These are phyloP conservation scores for Eilema sororculum DNA, from an alignment of 2,888 invertebrate genomes.

Conservation along the genomic window DNA sequence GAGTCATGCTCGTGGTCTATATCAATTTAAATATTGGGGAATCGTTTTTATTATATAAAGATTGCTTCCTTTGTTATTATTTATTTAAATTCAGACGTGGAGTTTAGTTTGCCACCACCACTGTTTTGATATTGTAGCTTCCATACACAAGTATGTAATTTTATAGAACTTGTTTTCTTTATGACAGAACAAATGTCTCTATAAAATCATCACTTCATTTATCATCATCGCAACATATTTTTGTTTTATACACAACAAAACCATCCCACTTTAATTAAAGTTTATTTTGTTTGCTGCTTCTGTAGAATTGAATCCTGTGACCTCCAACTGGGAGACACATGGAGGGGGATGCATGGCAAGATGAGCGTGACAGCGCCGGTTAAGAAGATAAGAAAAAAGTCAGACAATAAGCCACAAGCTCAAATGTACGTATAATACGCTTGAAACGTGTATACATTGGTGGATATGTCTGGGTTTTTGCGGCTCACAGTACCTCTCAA, in stretches of 20 bases:
- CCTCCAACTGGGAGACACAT: conserved; percentile 90
- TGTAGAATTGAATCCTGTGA: conserved; percentile 96
- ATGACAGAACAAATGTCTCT: conserved; percentile 32
- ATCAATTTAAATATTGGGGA: conserved; percentile 55
- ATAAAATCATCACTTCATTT: conserved; percentile 44
- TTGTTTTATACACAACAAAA: conserved; percentile 51
- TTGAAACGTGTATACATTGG: conserved; percentile 68
- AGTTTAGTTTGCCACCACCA: conserved; percentile 47
- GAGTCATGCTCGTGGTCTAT: conserved; percentile 65
- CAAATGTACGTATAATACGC: conserved; percentile 87
- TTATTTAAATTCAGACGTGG: conserved; percentile 45
- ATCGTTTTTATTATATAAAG: conserved; percentile 47
- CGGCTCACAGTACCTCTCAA: conserved; percentile 39
- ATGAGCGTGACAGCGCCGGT: conserved; percentile 92
- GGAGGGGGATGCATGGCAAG: conserved; percentile 94
- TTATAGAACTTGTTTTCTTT: conserved; percentile 29
- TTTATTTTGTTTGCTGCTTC: conserved; percentile 86
- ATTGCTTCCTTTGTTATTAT: conserved; percentile 62
- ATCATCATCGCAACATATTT: conserved; percentile 51
- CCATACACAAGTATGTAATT: conserved; percentile 17
- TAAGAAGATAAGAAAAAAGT: conserved; percentile 91
- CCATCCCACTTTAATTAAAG: conserved; percentile 71
- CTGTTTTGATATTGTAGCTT: conserved; percentile 44
- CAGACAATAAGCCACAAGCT: conserved; percentile 90
- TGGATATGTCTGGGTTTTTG: conserved; percentile 58